A percentile compares a stretch with the other conserved stretches of the same genome.
Conservation (phyloP, 2,888 invertebrate genomes). For the Caenorhabditis plicata region DNA sequence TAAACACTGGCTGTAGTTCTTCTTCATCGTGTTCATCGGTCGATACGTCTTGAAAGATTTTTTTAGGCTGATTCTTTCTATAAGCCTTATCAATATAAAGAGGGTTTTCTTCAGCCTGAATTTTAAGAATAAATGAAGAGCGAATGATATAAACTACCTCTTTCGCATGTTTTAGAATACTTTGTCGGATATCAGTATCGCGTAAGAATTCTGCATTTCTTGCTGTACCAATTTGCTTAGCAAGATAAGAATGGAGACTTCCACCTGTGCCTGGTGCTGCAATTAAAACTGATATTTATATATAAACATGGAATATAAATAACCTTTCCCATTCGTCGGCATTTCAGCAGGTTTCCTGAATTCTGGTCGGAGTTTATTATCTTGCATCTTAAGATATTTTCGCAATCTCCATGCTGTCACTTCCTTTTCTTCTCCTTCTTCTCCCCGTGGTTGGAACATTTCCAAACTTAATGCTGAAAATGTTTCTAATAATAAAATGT, state of each 20-base stretch:
- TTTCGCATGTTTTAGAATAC: constrained; percentile 64
- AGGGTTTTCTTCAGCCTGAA: constrained; percentile 59
- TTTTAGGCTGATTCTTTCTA: constrained; percentile 58
- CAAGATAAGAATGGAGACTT: constrained; percentile 92
- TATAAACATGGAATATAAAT: neutral
- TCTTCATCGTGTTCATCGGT: constrained; percentile 48
- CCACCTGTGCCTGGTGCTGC: constrained; percentile 79
- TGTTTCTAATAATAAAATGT: too few relatives aligned
- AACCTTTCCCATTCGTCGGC: constrained; percentile 70
- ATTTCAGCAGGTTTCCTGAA: constrained; percentile 70
- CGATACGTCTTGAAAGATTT: constrained; percentile 59
- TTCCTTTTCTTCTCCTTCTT: constrained; percentile 64
- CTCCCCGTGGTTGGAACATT: constrained; percentile 80
- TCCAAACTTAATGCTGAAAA: constrained; percentile 80
- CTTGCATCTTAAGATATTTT: constrained; percentile 58
- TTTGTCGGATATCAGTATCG: constrained; percentile 60
- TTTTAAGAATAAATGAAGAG: neutral
- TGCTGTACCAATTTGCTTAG: constrained; percentile 83
- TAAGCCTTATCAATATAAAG: constrained; percentile 61
- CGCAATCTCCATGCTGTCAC: constrained; percentile 59
- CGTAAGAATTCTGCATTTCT: constrained; percentile 58
- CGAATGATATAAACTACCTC: constrained; percentile 30
- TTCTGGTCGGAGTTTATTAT: constrained; percentile 65
- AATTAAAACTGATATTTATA: constrained; percentile 66
- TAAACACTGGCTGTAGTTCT: constrained; percentile 52